A percentile compares a stretch with the other conserved stretches of the same genome.
phyloP scores from a whole-genome alignment of 2,888 invertebrate genomes.

The Opisthograptis luteolata region DNA sequence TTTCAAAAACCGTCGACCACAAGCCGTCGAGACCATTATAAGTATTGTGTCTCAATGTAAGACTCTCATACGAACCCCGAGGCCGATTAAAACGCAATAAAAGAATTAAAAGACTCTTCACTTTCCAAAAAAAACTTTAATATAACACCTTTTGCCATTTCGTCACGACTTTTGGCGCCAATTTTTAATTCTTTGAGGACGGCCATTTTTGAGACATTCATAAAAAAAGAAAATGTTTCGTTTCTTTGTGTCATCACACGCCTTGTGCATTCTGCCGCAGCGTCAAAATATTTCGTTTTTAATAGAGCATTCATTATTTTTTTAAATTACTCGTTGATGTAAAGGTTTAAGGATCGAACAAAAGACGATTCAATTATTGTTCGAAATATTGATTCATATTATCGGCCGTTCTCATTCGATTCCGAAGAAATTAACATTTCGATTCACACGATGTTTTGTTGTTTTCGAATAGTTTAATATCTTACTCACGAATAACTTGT shows the following conservation, averaged over 20 bases:
- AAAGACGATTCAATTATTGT: constrained; percentile 59
- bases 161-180: constrained; percentile 53
- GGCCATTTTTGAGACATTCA: constrained; percentile 43
- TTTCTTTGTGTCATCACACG: constrained; percentile 25
- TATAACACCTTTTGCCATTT: constrained; percentile 36
- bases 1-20: constrained; percentile 8
- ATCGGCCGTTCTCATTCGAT: constrained; percentile 28
- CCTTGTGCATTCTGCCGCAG: constrained; percentile 24
- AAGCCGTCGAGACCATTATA: constrained; percentile 15
- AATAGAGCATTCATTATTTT: constrained; percentile 27
- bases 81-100: constrained; percentile 43
- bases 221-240: constrained; percentile 40
- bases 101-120: constrained; percentile 38
- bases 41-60: constrained; percentile 9
- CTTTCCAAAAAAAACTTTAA: constrained; percentile 52
- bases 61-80: constrained; percentile 18
- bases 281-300: constrained; percentile 22
- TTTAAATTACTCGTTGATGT: constrained; percentile 38
- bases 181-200: constrained; percentile 33
- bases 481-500: constrained; percentile 39
- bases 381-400: constrained; percentile 43
- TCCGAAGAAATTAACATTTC: constrained; percentile 31
- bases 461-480: constrained; percentile 35
- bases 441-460: constrained; percentile 32
- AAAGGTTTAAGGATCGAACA: constrained; percentile 52